Percentiles rank a stretch among this genome's conserved stretches.
Evolutionary conservation across 2,113 vertebrate genomes (phyloP).

Genomic region (Artemisiospiza belli): DNA sequence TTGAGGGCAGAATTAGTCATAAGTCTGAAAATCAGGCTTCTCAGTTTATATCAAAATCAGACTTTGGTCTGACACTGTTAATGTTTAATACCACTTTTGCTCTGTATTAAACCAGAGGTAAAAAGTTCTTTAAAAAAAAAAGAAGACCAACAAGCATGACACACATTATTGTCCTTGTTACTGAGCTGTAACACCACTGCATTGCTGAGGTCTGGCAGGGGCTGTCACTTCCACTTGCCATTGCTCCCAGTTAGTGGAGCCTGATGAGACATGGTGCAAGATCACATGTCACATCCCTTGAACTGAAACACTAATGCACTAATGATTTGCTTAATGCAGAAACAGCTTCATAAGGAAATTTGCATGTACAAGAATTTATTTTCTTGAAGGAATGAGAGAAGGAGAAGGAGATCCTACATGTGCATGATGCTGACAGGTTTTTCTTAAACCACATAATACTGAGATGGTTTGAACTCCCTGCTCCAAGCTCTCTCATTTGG

Average conservation of each 20-base stretch:
- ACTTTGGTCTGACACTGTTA: not conserved
- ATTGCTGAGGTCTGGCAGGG: not conserved
- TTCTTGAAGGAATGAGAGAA: not conserved
- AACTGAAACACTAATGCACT: not conserved
- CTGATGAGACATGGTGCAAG: not conserved
- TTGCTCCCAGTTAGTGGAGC: not conserved
- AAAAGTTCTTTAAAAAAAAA: not conserved
- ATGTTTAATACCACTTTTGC: not conserved
- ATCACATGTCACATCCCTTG: not conserved
- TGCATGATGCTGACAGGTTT: not conserved
- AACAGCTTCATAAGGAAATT: not conserved
- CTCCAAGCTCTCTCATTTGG: not conserved
- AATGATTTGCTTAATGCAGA: not conserved
- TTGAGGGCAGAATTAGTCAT: not conserved
- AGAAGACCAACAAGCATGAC: not conserved
- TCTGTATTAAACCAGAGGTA: not conserved
- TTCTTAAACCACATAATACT: not conserved
- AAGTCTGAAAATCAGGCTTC: not conserved
- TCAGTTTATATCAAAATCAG: not conserved
- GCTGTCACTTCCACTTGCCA: slow-evolving; percentile 6
- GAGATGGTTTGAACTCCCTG: not conserved
- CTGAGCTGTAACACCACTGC: not conserved
- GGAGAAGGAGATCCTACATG: not conserved
- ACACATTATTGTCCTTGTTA: not conserved
- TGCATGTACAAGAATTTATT: not conserved